Base-by-base conservation (phyloP, 2,888 invertebrate species). In the Dryocosmus kuriphilus region DNA sequence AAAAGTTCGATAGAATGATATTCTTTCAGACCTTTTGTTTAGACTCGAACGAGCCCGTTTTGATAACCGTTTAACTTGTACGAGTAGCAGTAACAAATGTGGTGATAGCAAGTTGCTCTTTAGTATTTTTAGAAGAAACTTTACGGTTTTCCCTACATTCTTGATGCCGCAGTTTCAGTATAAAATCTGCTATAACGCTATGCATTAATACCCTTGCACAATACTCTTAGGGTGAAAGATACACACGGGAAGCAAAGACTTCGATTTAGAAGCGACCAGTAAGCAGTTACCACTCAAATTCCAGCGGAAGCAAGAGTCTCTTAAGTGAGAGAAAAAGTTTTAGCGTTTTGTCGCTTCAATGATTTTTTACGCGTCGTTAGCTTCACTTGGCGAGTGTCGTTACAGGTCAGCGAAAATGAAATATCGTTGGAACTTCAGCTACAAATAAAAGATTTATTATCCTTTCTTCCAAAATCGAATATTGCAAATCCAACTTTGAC, bases 351-450 rank as follows among this genome's bases (percentile, higher is more conserved):
- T 51, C 71, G 71, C 71, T 51, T 51, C 71, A 71, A 51, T 71
- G 71, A 71, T 51, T 71, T 71, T 71, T 71, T 71, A 71, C 71
- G 71, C 51, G 51, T 71, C 71, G 51, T 71, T 71, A 71, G 46
- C 46, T 71, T 51, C 71, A 51, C 71, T 71, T 71, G 71, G 71
- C 71, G 14, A 71, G 46, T 71, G 30, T 41, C 46, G 71, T 71
- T 71, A 71, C 51, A 71, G 51, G 30, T 71, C 46, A 11, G 30
- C 8, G 9, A 71, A 71, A 71, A 71, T 71, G n/a, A 51, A 71
- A 71, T 51, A 71, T 71, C 41, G 41, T 38, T 2, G 9, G n/a
- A 27, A 22, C 32, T 63, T 41, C 41, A 9, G 27, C 11, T 9
- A 67, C 22, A 63, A 63, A 19, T 22, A 63, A 38, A 46, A 46